These are phyloP conservation scores for Oncorhynchus keta DNA, from an alignment of 2,113 vertebrate species.

Conservation along the genomic window DNA sequence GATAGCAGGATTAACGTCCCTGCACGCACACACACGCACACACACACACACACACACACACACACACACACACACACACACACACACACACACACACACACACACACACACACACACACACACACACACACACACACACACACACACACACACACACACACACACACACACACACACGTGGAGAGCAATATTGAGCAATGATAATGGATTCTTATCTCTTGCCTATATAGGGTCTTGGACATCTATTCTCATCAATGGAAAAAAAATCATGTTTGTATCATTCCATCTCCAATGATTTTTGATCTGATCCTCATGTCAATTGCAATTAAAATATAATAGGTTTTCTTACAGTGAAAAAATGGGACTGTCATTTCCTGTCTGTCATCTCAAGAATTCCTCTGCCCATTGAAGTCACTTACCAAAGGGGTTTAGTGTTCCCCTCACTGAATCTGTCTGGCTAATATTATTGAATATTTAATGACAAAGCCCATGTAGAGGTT, in stretches of 20 bases:
- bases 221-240: slow-evolving; percentile 9
- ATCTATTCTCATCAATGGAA: slow-evolving; percentile 9
- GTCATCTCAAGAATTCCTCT: background rate
- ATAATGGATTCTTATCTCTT: slow-evolving; percentile 25
- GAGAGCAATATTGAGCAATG: slow-evolving; percentile 8
- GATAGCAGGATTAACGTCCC: background rate
- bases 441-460: background rate
- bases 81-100: background rate
- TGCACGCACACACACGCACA: background rate
- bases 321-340: background rate
- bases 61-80: too few relatives aligned
- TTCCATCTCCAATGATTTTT: slow-evolving; percentile 1
- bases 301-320: slow-evolving; percentile 8
- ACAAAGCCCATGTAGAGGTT: background rate
- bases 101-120: background rate
- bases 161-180: background rate
- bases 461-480: slow-evolving; percentile 7
- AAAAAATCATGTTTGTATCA: slow-evolving; percentile 3
- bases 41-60: background rate
- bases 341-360: background rate
- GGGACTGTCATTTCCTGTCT: background rate
- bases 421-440: background rate
- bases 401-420: background rate
- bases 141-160: background rate
- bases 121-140: background rate